Evolutionary conservation across 2,113 vertebrate genomes (phyloP).

Genomic region (Siniperca knerii): DNA sequence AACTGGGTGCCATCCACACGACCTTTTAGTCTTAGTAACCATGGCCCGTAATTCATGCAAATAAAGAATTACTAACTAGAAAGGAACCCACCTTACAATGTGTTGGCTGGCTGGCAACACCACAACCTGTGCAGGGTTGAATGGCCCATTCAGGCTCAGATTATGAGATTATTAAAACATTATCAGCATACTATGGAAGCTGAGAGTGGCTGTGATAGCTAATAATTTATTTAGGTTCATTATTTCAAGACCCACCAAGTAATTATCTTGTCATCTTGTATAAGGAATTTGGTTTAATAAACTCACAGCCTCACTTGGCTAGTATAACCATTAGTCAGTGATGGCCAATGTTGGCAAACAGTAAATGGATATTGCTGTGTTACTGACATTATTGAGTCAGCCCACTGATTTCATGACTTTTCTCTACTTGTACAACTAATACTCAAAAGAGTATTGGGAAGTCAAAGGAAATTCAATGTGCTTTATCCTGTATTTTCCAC

Average conservation of each 20-base stretch:
- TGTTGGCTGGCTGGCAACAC: slow-evolving; percentile 31
- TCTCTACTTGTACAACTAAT: not conserved
- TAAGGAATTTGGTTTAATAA: slow-evolving; percentile 4
- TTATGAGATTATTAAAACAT: slow-evolving; percentile 34
- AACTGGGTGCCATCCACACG: slow-evolving; percentile 69
- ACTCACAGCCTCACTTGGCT: not conserved
- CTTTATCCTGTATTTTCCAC: not conserved
- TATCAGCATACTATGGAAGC: slow-evolving; percentile 2
- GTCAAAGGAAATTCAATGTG: not conserved
- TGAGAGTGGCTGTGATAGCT: not conserved
- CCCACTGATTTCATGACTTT: not conserved
- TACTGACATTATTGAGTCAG: not conserved
- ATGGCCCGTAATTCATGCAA: slow-evolving; percentile 41
- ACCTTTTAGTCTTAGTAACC: slow-evolving; percentile 45
- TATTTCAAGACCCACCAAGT: not conserved
- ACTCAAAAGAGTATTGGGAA: not conserved
- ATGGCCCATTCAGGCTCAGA: slow-evolving; percentile 47
- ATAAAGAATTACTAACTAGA: slow-evolving; percentile 52
- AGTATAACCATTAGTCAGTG: not conserved
- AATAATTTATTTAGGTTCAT: not conserved
- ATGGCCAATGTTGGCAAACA: not conserved
- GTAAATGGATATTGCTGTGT: not conserved
- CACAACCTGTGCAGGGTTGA: slow-evolving; percentile 28
- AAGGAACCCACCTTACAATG: slow-evolving; percentile 41
- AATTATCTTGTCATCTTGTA: not conserved